Evolutionary conservation across 2,888 invertebrate species (phyloP), one percentile per base, ranked within the genome.

Genomic region (Nymphalis urticae): DNA sequence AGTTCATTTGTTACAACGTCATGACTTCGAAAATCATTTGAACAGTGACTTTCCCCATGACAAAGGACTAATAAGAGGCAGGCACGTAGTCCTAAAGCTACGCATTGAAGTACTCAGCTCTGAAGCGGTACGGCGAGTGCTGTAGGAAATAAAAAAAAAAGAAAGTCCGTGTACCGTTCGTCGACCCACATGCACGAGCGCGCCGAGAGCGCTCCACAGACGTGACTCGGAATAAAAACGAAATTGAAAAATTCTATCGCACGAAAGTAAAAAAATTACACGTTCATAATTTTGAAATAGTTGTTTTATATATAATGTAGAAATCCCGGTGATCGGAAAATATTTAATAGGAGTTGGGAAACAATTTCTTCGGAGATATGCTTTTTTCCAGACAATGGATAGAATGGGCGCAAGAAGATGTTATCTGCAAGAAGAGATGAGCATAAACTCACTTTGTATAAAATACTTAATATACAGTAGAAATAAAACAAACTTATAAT

Each of bases 131-230:
- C 64, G 51, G 60, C 64, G 59, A 64, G 69, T 68, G 71, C 65
- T 69, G 70, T 62, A 66, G 67, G 81, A 81, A 86, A 85, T 81
- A 85, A 90, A 89, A 32, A 32, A n/a, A 89, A 90, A 91, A 90
- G 89, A 90, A 91, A 90, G 89, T 88, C 82, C 75, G 75, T 76
- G 76, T 87, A 87, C 91, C 91, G 91, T 91, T 89, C 85, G 81
- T 77, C 87, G 91, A 89, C 90, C 91, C 85, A 89, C 85, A 89
- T 87, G 86, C 79, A 68, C 68, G 73, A 72, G 66, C 72, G 73
- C 73, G 56, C 70, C 66, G 70, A 66, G 67, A 51, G 69, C 50
- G 73, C 72, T 69, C 73, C 69, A 73, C 72, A 74, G 78, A 85
- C 86, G 85, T 85, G 86, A 85, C 83, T 82, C 76, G 79, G 78